Evolutionary conservation across 2,113 vertebrate genomes (phyloP), one percentile per base, ranked within the genome.

Genomic region (Castor canadensis): DNA sequence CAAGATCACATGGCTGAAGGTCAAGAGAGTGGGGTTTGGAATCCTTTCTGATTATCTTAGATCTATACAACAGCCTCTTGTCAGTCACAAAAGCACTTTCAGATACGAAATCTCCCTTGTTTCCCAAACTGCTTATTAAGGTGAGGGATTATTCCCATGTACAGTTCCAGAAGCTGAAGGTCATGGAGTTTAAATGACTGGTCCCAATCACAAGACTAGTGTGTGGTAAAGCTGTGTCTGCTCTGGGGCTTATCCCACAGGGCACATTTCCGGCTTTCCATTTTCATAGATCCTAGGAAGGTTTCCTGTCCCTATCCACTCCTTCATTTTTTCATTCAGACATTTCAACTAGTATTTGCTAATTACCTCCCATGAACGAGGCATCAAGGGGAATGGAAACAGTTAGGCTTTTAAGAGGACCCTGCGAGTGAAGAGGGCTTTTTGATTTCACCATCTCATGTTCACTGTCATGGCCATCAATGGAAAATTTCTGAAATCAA

Each of bases 61-160:
- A 62, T 80, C 30, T 80, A 20, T 60, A 24, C 26, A 82, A 67
- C 45, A 94, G 66, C 69, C 58, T 67, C 12, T 62, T 54, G 56
- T 83, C 43, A 69, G 35, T 67, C 80, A 89, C 80, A 89, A 60
- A 67, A 81, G 81, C 77, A 81, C 40, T 94, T 86, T 86, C 45
- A 45, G 81, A 80, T 60, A 73, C 1, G 75, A 91, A 83, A 85
- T 92, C 72, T 87, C 88, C 28, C 76, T 95, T 69, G 85, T 47
- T 91, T 87, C 66, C 69, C 69, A 82, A 89, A 75, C 62, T 43
- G 28, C 85, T 93, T 64, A 86, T 82, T 87, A 89, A 93, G 64
- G 73, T 40, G 79, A 58, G 60, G 87, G 77, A 83, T 73, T 52
- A 71, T 92, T 92, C 45, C 71, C 64, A 77, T 75, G 67, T 52